phyloP scores from a whole-genome alignment of 2,113 vertebrate species.

The Morone chrysops region DNA sequence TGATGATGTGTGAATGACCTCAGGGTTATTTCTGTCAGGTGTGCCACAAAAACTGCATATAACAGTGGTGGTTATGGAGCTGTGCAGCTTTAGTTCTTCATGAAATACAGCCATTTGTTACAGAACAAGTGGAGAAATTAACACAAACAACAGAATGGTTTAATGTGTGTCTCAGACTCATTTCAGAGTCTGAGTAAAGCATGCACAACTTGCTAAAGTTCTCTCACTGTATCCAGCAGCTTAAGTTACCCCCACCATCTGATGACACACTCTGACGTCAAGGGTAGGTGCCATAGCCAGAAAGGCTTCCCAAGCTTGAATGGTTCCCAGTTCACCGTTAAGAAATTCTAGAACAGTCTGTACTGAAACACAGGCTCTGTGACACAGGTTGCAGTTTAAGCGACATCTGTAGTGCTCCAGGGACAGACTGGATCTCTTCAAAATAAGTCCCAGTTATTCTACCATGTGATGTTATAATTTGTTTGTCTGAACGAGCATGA shows the following conservation, averaged over 20 bases:
- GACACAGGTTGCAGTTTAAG: background rate
- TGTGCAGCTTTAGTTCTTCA: background rate
- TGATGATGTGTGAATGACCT: background rate
- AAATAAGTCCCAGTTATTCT: background rate
- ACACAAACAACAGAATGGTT: background rate
- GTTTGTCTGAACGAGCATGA: background rate
- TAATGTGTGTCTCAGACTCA: background rate
- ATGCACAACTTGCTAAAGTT: background rate
- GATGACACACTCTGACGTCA: conserved; percentile 1
- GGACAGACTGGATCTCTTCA: background rate
- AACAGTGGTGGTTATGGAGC: background rate
- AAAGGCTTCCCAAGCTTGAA: background rate
- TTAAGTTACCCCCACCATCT: background rate
- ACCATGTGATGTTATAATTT: background rate
- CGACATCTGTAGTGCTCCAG: background rate
- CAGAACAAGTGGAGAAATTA: background rate
- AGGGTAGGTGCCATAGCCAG: background rate
- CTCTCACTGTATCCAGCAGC: background rate
- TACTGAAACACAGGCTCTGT: background rate
- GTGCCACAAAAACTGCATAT: background rate
- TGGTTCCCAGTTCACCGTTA: background rate
- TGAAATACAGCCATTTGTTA: background rate
- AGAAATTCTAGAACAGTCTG: background rate
- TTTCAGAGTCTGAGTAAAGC: background rate
- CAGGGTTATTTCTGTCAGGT: background rate